phyloP scores from a whole-genome alignment of 2,797 vertebrate species.

The Clarias platycephalus region DNA sequence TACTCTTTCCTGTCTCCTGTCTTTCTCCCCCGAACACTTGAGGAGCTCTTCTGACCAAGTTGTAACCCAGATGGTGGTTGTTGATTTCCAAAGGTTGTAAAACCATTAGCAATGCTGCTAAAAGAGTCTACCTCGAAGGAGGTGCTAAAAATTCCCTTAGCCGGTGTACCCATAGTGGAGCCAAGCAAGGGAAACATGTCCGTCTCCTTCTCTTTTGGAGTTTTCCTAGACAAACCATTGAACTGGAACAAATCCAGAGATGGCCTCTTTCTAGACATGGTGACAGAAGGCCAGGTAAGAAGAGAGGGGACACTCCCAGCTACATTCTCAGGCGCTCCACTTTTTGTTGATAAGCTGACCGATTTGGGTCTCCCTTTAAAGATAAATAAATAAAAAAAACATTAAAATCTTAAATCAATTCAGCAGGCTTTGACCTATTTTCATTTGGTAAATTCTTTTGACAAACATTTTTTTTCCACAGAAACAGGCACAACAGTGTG shows the following conservation, averaged over 20 bases:
- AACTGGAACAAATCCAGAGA: constrained; percentile 89
- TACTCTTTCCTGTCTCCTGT: constrained; percentile 81
- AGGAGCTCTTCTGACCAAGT: constrained; percentile 64
- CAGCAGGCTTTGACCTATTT: constrained; percentile 38
- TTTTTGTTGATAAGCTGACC: constrained; percentile 76
- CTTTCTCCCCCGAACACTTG: constrained; percentile 53
- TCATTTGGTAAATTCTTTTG: constrained; percentile 29
- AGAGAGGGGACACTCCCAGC: constrained; percentile 73
- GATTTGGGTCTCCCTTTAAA: constrained; percentile 82
- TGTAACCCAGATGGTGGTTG: constrained; percentile 62
- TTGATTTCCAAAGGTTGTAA: constrained; percentile 78
- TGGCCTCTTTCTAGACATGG: constrained; percentile 81
- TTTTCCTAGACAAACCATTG: constrained; percentile 83
- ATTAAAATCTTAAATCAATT: constrained; percentile 14
- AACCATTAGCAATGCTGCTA: constrained; percentile 92
- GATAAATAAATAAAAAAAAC: constrained; percentile 35
- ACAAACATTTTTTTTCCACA: constrained; percentile 12
- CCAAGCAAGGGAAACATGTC: constrained; percentile 77
- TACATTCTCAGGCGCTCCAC: constrained; percentile 59
- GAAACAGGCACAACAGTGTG: constrained; percentile 28
- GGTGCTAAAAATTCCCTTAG: constrained; percentile 87
- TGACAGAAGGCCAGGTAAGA: constrained; percentile 80
- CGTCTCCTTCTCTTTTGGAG: constrained; percentile 80
- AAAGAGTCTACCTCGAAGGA: constrained; percentile 92
- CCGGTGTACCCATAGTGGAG: constrained; percentile 59